Percentiles rank a stretch among this genome's conserved stretches.
Evolutionary conservation across 1,140 invertebrate species (phyloP).

Genomic region (Nilaparvata lugens): DNA sequence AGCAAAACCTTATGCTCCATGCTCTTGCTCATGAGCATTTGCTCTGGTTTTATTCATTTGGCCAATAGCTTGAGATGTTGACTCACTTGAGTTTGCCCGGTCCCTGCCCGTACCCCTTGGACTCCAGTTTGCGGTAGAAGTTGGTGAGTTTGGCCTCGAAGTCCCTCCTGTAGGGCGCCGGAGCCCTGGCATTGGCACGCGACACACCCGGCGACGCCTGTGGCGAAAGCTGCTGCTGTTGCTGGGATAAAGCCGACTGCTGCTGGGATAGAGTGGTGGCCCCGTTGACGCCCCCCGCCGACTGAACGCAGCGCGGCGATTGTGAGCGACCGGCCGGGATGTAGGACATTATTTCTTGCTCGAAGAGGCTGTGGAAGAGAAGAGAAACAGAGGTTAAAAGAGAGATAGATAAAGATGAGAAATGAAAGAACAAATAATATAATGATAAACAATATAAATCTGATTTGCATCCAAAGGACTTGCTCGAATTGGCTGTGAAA

Average conservation of each 20-base stretch:
- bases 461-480: no score
- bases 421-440: no score
- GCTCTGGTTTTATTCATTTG: no score
- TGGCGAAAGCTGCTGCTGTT: slow-evolving; percentile 65
- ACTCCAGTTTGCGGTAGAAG: slow-evolving; percentile 91
- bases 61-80: no score
- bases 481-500: no score
- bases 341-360: slow-evolving; percentile 97
- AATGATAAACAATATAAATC: no score
- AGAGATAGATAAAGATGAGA: not conserved
- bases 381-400: slow-evolving; percentile 22
- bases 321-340: slow-evolving; percentile 53
- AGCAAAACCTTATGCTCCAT: no score
- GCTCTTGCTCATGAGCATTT: no score
- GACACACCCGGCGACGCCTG: slow-evolving; percentile 67
- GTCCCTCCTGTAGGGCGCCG: slow-evolving; percentile 80
- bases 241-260: no score
- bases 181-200: slow-evolving; percentile 63
- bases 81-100: slow-evolving; percentile 91
- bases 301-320: slow-evolving; percentile 35
- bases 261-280: no score
- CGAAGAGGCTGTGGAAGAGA: slow-evolving; percentile 73
- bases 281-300: no score
- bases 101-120: slow-evolving; percentile 93
- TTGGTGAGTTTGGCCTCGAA: slow-evolving; percentile 92